Evolutionary conservation across 2,888 invertebrate species (phyloP).

Genomic region (Meteorus colon): DNA sequence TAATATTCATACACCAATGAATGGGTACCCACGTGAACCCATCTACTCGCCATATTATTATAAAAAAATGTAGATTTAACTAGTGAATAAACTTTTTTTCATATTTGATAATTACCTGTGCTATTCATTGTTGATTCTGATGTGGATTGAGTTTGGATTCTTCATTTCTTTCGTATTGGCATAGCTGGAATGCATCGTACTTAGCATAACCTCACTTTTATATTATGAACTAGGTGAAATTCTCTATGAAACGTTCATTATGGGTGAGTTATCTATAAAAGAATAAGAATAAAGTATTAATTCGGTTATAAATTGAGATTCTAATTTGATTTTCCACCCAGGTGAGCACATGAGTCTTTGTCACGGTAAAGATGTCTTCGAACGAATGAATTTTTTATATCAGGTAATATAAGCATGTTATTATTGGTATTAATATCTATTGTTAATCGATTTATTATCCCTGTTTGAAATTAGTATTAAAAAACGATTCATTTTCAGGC

Average conservation of each 20-base stretch:
- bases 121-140: not conserved
- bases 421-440: not conserved
- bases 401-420: slow-evolving; percentile 73
- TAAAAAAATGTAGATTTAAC: not conserved
- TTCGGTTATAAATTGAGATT: no score
- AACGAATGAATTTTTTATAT: slow-evolving; percentile 82
- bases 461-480: not conserved
- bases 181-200: not conserved
- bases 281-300: no score
- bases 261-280: not conserved
- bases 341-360: slow-evolving; percentile 74
- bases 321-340: slow-evolving; percentile 3
- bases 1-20: slow-evolving; percentile 11
- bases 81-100: not conserved
- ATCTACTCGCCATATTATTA: slow-evolving; percentile 9
- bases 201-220: not conserved
- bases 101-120: not conserved
- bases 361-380: slow-evolving; percentile 80
- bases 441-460: slow-evolving; percentile 11
- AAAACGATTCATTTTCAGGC: slow-evolving; percentile 68
- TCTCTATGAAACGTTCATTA: not conserved
- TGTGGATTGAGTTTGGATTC: not conserved
- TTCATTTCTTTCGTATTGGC: not conserved
- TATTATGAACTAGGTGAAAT: not conserved
- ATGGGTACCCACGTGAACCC: not conserved